These are phyloP conservation scores for Tineola bisselliella DNA, from an alignment of 2,888 invertebrate species.

Conservation along the genomic window DNA sequence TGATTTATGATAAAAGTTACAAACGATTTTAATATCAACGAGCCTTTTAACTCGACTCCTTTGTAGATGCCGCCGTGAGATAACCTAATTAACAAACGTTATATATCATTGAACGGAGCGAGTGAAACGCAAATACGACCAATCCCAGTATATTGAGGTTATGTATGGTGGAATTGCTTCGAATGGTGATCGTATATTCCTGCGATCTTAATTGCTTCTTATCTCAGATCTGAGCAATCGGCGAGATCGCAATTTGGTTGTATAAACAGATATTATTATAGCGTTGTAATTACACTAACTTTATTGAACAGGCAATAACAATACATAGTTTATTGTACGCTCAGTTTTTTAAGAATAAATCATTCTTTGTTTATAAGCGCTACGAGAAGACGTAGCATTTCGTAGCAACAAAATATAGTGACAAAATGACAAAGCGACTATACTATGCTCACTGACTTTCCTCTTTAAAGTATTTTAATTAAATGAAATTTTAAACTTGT, in stretches of 20 bases:
- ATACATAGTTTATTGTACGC: neutral
- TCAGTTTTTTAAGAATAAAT: too few relatives aligned
- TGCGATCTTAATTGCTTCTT: conserved; percentile 39
- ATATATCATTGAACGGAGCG: conserved; percentile 44
- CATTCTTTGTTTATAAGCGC: too few relatives aligned
- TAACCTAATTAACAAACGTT: conserved; percentile 67
- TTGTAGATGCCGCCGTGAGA: conserved; percentile 59
- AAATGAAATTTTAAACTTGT: too few relatives aligned
- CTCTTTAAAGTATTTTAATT: too few relatives aligned
- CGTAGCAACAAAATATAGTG: too few relatives aligned
- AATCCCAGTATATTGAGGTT: conserved; percentile 27
- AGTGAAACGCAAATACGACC: conserved; percentile 46
- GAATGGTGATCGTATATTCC: conserved; percentile 26
- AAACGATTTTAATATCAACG: conserved; percentile 63
- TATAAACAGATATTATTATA: conserved; percentile 20
- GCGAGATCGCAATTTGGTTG: conserved; percentile 35
- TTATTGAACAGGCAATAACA: neutral
- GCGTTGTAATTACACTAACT: conserved; percentile 5
- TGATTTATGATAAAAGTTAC: conserved; percentile 63
- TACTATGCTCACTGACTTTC: too few relatives aligned
- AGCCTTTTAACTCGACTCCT: conserved; percentile 48
- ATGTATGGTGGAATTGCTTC: conserved; percentile 26
- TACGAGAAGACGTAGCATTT: too few relatives aligned
- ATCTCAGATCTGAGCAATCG: conserved; percentile 37
- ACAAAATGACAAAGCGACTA: too few relatives aligned